Evolutionary conservation across 2,888 invertebrate genomes (phyloP), one percentile per base, ranked within the genome.

Genomic region (Cryptops parisi): DNA sequence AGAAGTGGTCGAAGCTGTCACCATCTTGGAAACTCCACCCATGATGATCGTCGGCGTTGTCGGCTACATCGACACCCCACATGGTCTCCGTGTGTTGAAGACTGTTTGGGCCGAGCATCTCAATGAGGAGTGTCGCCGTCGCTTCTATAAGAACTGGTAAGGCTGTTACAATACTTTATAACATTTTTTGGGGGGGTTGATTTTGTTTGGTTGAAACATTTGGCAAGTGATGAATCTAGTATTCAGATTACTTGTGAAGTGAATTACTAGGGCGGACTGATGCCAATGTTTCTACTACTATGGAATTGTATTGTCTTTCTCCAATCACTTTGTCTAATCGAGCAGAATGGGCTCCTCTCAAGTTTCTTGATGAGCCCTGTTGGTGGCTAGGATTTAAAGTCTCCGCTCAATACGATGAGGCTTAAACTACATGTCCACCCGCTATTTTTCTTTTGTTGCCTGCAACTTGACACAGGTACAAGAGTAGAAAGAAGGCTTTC

Each of bases 111-210:
- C 98, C 48, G 96, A 97, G 72, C 98, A 99, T 78, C 79, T 98
- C 69, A 89, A 91, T 43, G 98, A 98, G 71, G 98, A 98, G 68
- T 97, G 96, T 72, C 83, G 89, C 64, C 84, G 98, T 68, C 82
- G 98, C 62, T 97, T 98, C 79, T 99, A 99, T 78, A 98, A 97
- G 79, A 98, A 98, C 76, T 98, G 98, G 98, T 98, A 78, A 74
- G n/a, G n/a, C n/a, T n/a, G n/a, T n/a, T n/a, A n/a, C n/a, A n/a
- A n/a, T n/a, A n/a, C n/a, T n/a, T n/a, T n/a, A n/a, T n/a, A n/a
- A n/a, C n/a, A n/a, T n/a, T n/a, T n/a, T n/a, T n/a, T n/a, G n/a
- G n/a, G n/a, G n/a, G n/a, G n/a, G n/a, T n/a, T n/a, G n/a, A n/a
- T n/a, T n/a, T n/a, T n/a, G n/a, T n/a, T n/a, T n/a, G n/a, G n/a